Base-by-base conservation (phyloP, 2,113 vertebrate species). In the Hippocampus zosterae region DNA sequence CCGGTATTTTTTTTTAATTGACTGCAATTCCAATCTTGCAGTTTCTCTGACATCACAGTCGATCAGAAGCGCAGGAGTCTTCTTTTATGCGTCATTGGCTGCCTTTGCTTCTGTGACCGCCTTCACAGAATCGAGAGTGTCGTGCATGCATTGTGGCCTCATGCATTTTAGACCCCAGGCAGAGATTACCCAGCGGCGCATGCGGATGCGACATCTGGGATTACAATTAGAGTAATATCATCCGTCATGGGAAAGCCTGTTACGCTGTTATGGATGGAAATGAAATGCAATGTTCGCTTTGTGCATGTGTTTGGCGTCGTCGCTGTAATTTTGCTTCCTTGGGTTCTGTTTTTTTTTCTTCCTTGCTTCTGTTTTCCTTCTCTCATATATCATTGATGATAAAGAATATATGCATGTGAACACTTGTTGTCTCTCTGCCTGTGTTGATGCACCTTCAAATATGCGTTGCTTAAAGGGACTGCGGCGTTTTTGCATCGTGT, bases 211-310 rank as follows among this genome's bases (percentile, higher is more conserved):
- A 62, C 74, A 75, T 76, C 69, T 83, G 77, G 76, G 82, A 87
- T 87, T 84, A 84, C 76, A 84, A 83, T 85, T 84, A 86, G 67
- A 80, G 61, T 77, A 82, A 84, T 85, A 82, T 84, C 60, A 78
- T 41, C 74, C 78, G 83, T 85, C 74, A 79, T 68, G 69, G 69
- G 48, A 83, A 83, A 87, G 81, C 82, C 71, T 78, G 81, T 84
- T 77, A 80, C 29, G 67, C 79, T 78, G 69, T 74, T 76, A 48
- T 10, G 69, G 68, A 82, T 77, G 60, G 29, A 74, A 78, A 78
- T 84, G 37, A 76, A 84, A 72, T 76, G 60, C 70, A 16, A 46
- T 37, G 59, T 72, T 68, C 70, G 65, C 3, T 40, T 63, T 71
- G 61, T 61, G 41, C 50, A 48, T 50, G 61, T 75, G 61, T 65